phyloP scores from a whole-genome alignment of 2,113 vertebrate species.

The Dunckerocampus dactyliophorus region DNA sequence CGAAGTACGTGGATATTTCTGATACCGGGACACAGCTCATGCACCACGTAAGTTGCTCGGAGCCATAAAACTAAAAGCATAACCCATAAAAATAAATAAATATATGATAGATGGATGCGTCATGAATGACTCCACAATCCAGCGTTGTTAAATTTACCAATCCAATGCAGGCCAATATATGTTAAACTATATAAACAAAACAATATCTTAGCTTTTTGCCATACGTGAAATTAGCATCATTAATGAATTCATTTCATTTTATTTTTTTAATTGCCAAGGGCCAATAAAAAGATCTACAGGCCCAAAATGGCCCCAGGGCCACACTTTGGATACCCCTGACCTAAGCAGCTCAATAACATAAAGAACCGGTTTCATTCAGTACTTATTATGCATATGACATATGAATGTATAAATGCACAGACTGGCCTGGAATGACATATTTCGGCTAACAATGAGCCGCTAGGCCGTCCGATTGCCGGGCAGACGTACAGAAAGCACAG shows the following conservation, averaged over 20 bases:
- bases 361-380: slow-evolving; percentile 24
- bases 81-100: not conserved
- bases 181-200: too few relatives aligned
- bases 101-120: too few relatives aligned
- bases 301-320: too few relatives aligned
- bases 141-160: too few relatives aligned
- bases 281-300: too few relatives aligned
- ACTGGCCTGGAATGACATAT: not conserved
- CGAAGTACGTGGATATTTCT: not conserved
- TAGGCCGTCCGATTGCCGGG: not conserved
- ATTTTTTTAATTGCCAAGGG: too few relatives aligned
- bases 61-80: not conserved
- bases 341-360: slow-evolving; percentile 23
- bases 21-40: not conserved
- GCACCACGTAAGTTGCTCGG: not conserved
- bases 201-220: too few relatives aligned
- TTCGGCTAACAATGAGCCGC: not conserved
- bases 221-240: too few relatives aligned
- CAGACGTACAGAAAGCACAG: slow-evolving; percentile 8
- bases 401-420: not conserved
- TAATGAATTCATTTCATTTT: too few relatives aligned
- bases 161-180: too few relatives aligned
- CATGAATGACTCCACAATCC: too few relatives aligned
- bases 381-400: not conserved
- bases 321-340: not conserved